Base-by-base conservation (phyloP, 2,113 vertebrate species). In the Melanocharis versteri region DNA sequence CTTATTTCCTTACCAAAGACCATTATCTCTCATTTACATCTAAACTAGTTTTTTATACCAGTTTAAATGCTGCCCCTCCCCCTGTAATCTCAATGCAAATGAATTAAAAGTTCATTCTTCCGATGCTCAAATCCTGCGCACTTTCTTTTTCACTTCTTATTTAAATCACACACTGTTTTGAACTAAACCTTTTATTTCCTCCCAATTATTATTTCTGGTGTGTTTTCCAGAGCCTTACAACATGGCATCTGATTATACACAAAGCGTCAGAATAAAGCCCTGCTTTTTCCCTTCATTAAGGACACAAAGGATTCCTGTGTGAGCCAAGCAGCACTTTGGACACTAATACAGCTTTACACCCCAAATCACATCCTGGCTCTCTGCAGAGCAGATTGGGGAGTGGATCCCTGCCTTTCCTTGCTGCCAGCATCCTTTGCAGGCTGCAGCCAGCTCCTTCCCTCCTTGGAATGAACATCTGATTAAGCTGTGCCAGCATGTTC, bases 141-240 rank as follows among this genome's bases (percentile, higher is more conserved):
- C 97, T 97, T 98, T 98, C 98, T 97, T 97, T 97, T 98, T 94
- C 91, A 69, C 95, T 97, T 98, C 98, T 97, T 98, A 97, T 97
- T 98, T 98, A 97, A 98, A 97, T 98, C 97, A 96, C 97, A 97
- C 70, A 94, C 97, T 97, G 97, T 98, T 98, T 98, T 97, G 97
- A 97, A 97, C 97, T 77, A 97, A 97, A 97, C 96, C 97, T 97
- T 98, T 98, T 98, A 97, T 98, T 98, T 97, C 97, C 96, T 97
- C 95, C 96, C 97, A 97, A 97, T 98, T 98, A 98, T 98, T 97
- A 98, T 98, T 98, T 98, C 98, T 98, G 95, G 96, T 98, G 96
- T 98, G 98, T 98, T 98, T 98, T 98, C 96, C 97, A 98, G 97
- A 98, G 97, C 97, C 96, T 98, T 98, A 96, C 97, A 97, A 97